Evolutionary conservation across 35 echinoderm and acorn worm species (phyloP).

Genomic region (Strongylocentrotus purpuratus): DNA sequence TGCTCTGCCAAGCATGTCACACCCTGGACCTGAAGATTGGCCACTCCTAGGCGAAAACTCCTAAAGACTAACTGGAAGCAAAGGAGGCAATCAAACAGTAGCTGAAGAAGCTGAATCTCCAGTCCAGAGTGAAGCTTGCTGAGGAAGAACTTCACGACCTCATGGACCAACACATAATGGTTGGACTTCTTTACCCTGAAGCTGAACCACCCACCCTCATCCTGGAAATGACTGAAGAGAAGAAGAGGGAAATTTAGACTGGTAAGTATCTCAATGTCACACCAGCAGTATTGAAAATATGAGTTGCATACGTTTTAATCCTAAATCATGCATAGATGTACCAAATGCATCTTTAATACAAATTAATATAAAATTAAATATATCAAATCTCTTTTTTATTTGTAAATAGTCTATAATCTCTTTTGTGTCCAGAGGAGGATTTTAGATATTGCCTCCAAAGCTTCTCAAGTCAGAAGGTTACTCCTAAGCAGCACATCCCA

Average conservation of each 20-base stretch:
- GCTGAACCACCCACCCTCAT: background rate
- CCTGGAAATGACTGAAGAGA: background rate
- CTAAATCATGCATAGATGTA: background rate
- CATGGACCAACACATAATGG: background rate
- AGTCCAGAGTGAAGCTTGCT: background rate
- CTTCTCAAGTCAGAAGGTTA: too few species aligned
- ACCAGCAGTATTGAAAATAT: background rate
- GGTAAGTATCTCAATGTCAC: background rate
- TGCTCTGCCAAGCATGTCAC: background rate
- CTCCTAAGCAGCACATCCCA: too few species aligned
- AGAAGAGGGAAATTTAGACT: background rate
- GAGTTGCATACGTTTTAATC: background rate
- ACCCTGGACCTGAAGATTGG: too few species aligned
- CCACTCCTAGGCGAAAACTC: background rate
- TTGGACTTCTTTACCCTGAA: background rate
- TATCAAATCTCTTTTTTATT: background rate
- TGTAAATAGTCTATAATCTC: too few species aligned
- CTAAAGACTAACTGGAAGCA: background rate
- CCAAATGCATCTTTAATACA: background rate
- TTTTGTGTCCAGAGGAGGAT: too few species aligned
- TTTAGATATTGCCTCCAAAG: too few species aligned
- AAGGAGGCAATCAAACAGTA: background rate
- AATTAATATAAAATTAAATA: background rate
- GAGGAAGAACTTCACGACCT: background rate
- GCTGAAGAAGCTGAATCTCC: background rate